These are phyloP conservation scores for Mustela nigripes DNA, from an alignment of 2,113 vertebrate species.

Conservation along the genomic window DNA sequence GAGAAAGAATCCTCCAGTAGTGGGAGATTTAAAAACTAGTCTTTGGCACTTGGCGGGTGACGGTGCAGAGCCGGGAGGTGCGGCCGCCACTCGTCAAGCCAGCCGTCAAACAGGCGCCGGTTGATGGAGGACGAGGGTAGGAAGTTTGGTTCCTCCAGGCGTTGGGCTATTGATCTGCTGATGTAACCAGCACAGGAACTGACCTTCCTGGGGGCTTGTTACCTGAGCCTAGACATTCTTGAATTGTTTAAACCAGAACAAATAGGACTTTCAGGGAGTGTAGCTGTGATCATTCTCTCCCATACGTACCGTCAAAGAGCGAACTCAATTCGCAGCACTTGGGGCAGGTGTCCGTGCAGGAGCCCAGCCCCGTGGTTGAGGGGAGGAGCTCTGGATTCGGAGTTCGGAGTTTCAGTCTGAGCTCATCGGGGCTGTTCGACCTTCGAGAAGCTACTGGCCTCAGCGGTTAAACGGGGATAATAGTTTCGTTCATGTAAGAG, in stretches of 20 bases:
- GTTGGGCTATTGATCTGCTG: background rate
- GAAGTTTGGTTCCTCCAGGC: background rate
- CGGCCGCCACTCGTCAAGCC: background rate
- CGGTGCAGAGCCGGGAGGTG: background rate
- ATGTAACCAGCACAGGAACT: background rate
- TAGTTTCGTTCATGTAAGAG: background rate
- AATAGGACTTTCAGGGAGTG: background rate
- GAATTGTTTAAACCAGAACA: constrained; percentile 7
- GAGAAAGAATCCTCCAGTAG: constrained; percentile 14
- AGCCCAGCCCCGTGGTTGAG: too few relatives aligned
- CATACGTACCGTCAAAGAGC: background rate
- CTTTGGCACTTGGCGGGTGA: background rate
- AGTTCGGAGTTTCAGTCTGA: background rate
- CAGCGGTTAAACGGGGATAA: background rate
- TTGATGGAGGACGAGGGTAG: background rate
- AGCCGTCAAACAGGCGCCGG: background rate
- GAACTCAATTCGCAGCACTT: background rate
- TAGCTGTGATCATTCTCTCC: background rate
- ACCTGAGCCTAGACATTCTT: background rate
- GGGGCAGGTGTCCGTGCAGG: background rate
- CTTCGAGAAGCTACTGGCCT: background rate
- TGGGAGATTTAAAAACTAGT: background rate
- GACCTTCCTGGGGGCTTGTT: constrained; percentile 13
- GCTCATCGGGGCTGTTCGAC: background rate
- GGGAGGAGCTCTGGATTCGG: background rate